Evolutionary conservation across 2,113 vertebrate species (phyloP), one percentile per base, ranked within the genome.

Genomic region (Calidris pygmaea): DNA sequence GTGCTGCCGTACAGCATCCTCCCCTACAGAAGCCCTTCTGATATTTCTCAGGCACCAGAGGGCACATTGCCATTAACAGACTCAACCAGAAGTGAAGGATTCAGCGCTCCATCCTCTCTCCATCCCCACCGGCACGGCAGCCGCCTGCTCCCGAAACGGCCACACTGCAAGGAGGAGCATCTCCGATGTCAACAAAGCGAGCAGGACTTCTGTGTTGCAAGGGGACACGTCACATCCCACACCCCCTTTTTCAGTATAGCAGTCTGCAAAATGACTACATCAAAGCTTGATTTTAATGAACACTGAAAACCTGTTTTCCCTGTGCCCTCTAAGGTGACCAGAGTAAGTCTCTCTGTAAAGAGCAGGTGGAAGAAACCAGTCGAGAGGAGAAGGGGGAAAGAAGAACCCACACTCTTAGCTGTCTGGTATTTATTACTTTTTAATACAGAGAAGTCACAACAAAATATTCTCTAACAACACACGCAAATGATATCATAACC

Each of bases 391-490:
- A 67, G 0, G 0, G 35, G 60, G 53, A 91, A 93, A 96, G 83
- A 95, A 94, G 72, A 92, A 86, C 72, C 24, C 76, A 97, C 84
- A 95, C 60, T 30, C 9, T 95, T 78, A 96, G 83, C 66, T 94
- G 95, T 97, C 95, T 94, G 93, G 91, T 93, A 96, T 98, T 98
- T 98, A 98, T 98, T 98, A 89, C 75, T 98, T 98, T 98, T 98
- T 98, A 98, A 97, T 97, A 98, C 98, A 98, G 96, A 98, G 94
- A 98, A 97, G 91, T 98, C 96, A 98, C 98, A 98, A 97, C 96
- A 98, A 97, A 98, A 98, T 98, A 97, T 97, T 97, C 93, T 97
- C 92, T 98, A 98, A 95, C 95, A 98, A 75, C 97, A 98, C 97
- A 97, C 47, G 50, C 92, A 97, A 98, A 96, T 95, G 78, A 86